Evolutionary conservation across 2,113 vertebrate species (phyloP).

Genomic region (Callospermophilus lateralis): DNA sequence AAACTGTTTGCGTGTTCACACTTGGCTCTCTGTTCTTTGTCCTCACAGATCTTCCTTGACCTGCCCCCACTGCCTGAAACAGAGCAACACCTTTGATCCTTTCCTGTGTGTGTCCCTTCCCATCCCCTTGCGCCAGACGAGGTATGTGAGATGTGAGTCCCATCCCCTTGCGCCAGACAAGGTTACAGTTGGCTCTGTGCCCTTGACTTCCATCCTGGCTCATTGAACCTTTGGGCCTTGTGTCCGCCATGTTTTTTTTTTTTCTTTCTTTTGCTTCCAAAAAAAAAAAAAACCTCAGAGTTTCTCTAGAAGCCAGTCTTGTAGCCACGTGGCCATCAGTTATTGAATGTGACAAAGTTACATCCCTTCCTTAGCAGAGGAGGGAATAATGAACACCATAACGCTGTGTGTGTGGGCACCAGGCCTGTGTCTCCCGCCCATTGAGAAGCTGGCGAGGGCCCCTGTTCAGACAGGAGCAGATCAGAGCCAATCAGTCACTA

Average conservation of each 20-base stretch:
- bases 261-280: not conserved
- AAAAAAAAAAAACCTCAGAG: too few relatives aligned
- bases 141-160: constrained; percentile 89
- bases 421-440: not conserved
- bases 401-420: not conserved
- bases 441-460: not conserved
- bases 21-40: not conserved
- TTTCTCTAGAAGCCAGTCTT: not conserved
- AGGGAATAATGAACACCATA: not conserved
- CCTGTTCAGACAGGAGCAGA: not conserved
- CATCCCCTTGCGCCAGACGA: constrained; percentile 96
- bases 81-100: constrained; percentile 98
- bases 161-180: constrained; percentile 96
- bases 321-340: not conserved
- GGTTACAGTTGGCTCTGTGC: constrained; percentile 66
- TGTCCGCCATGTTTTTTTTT: not conserved
- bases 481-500: not conserved
- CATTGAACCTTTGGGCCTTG: not conserved
- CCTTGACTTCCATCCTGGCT: not conserved
- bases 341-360: not conserved
- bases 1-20: not conserved
- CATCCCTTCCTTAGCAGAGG: not conserved
- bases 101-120: constrained; percentile 97
- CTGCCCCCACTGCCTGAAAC: constrained; percentile 97
- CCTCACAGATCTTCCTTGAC: constrained; percentile 96